Evolutionary conservation across 2,888 invertebrate species (phyloP), one percentile per base, ranked within the genome.

Genomic region (Ptychoptera contaminata): DNA sequence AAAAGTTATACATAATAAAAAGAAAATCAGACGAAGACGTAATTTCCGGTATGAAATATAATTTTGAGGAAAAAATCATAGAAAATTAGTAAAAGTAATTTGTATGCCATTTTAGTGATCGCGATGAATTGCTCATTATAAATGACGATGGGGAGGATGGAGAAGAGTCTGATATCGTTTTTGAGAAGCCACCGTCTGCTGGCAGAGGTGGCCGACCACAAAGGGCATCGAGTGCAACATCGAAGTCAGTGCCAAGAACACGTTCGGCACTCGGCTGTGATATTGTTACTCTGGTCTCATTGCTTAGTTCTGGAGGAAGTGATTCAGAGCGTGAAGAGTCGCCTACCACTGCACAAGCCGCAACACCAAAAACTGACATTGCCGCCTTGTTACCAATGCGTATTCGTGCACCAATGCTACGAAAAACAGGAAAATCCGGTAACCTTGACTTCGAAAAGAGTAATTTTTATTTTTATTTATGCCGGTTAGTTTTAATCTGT

Each of bases 271-370:
- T 60, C 38, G 59, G 58, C 0, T 56, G 61, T 7, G 66, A 66
- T 54, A 66, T 80, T 32, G 71, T 77, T 1, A 80, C 80, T 0
- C 72, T 79, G 70, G 77, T 80, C 0, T 79, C 79, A 0, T 59
- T 80, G 38, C 66, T 79, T 4, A 78, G 77, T 54, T 76, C 79
- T 1, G 73, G 74, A 14, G 76, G 73, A 35, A 78, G 77, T 54
- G 79, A 79, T 46, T 70, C 69, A 15, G 77, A 77, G 52, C 69
- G 69, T 10, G 68, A 68, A 46, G 65, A 63, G 2, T 52, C 37
- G n/a, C 12, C 38, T 38, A 16, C 53, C 4, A 38, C 49, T 10
- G 42, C 49, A 39, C 42, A 50, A 34, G 44, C 53, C 7, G 45
- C 50, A 6, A 40, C 35, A n/a, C 32, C 42, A 8, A 42, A 35